Base-by-base conservation (phyloP, 2,113 vertebrate genomes). In the Phocoena sinus region DNA sequence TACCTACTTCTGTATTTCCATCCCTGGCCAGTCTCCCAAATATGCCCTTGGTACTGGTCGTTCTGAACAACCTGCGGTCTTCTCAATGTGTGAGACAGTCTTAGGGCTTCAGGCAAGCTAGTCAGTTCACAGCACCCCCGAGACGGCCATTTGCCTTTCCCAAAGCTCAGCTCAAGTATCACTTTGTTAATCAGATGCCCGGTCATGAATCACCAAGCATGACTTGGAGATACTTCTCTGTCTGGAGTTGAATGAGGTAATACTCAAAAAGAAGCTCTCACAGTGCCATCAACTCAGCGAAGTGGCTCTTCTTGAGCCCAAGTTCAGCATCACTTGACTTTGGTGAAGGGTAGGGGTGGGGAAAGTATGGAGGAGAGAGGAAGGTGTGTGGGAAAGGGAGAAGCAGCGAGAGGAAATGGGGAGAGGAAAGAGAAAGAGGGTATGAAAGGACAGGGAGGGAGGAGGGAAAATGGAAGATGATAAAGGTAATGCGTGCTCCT, bases 51-150 rank as follows among this genome's bases (percentile, higher is more conserved):
- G n/a, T 14, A 38, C n/a, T 17, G 31, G 73, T 33, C 8, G 18
- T 41, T 83, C 31, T 38, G 31, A 95, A 81, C 33, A 93, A 67
- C 33, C 62, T 94, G 23, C 58, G 56, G 26, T 62, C 87, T 92
- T 56, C 58, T 41, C 21, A 91, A 47, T 23, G 33, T 21, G 20
- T 53, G 15, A 83, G 68, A 15, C 31, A 63, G 14, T 68, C 20
- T 31, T 8, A 21, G 8, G 31, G 17, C 50, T 92, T 88, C 36
- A 4, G 3, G n/a, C n/a, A 83, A 83, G n/a, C 11, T 7, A 62
- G 58, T 8, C 56, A 73, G 82, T 26, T 73, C 50, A 71, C 2
- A 53, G 11, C 20, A 74, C 10, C 21, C 58, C 8, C 3, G 4
- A 65, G 23, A 60, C 3, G 33, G 26, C 18, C 53, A 36, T 11